Evolutionary conservation across 2,113 vertebrate genomes (phyloP), one percentile per base, ranked within the genome.

Genomic region (Myrmecobius fasciatus): DNA sequence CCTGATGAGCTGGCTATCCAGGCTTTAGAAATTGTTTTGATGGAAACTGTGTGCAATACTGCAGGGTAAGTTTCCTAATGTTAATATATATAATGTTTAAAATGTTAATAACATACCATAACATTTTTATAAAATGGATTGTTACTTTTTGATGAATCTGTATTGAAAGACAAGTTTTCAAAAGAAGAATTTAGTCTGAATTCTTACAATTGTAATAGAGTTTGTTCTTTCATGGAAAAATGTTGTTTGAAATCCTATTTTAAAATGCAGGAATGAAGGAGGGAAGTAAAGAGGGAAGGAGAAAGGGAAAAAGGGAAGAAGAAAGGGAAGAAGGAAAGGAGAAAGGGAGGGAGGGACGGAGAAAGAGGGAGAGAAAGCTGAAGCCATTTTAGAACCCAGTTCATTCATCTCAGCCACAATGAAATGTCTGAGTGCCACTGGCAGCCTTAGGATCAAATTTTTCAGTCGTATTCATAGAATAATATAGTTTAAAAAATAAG

Each of bases 1-100:
- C 99, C 99, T 25, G 99, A 99, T 90, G 98, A 99, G 94, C 98
- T 99, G 97, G 98, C 99, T 47, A 49, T 99, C 95, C 99, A 99
- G 96, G 99, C 99, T 97, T 98, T 99, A 90, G 99, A 99, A 92
- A 98, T 99, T 95, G 98, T 97, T 25, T 97, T 99, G 96, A 98
- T 99, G 99, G 98, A 98, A 89, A 97, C 97, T 0, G 88, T 97
- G 49, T 99, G 99, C 96, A 98, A 96, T 88, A 99, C 98, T 3
- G 53, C 96, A 0, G 99, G 99, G 99, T 99, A 97, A 97, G 98
- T 67, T 46, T 83, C n/a, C n/a, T 83, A 7, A 43, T 43, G 43
- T 83, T 83, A 43, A 83, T 8, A 83, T 83, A 75, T 20, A 75
- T 22, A 43, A 75, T 75, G 14, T 43, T 83, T 43, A 83, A 83